Conservation (phyloP, 2,113 vertebrate genomes). For the Erpornis zantholeuca region DNA sequence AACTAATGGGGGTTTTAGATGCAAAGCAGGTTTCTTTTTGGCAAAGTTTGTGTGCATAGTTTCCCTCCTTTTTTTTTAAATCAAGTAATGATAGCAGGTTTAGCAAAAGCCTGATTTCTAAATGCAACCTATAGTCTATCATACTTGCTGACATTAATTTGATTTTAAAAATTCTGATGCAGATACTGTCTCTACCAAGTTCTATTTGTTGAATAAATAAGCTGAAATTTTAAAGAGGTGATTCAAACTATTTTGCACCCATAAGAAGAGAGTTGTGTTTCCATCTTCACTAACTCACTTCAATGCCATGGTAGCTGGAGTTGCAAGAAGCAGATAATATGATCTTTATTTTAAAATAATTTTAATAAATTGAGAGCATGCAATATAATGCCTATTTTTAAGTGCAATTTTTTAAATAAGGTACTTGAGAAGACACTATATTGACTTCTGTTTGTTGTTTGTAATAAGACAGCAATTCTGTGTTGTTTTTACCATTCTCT, state of each 20-base stretch:
- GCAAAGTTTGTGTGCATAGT: not conserved
- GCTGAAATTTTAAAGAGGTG: not conserved
- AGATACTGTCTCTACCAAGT: not conserved
- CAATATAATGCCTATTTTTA: not conserved
- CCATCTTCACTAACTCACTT: not conserved
- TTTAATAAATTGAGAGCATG: not conserved
- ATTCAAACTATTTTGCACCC: not conserved
- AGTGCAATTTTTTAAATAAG: not conserved
- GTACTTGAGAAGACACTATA: not conserved
- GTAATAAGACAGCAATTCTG: not conserved
- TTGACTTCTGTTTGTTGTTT: not conserved
- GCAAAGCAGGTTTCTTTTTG: not conserved
- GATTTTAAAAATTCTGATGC: not conserved
- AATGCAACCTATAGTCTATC: not conserved
- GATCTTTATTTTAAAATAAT: not conserved
- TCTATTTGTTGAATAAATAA: not conserved
- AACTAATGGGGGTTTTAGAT: not conserved
- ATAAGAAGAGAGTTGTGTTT: not conserved
- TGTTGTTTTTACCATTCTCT: not conserved
- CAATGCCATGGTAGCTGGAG: not conserved
- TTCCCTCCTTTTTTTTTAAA: not conserved
- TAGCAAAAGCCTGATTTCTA: not conserved
- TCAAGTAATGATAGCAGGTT: not conserved
- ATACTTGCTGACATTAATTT: not conserved
- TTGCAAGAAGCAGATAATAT: not conserved